Base-by-base conservation (phyloP, 2,888 invertebrate genomes). In the Odontocolon sp. region DNA sequence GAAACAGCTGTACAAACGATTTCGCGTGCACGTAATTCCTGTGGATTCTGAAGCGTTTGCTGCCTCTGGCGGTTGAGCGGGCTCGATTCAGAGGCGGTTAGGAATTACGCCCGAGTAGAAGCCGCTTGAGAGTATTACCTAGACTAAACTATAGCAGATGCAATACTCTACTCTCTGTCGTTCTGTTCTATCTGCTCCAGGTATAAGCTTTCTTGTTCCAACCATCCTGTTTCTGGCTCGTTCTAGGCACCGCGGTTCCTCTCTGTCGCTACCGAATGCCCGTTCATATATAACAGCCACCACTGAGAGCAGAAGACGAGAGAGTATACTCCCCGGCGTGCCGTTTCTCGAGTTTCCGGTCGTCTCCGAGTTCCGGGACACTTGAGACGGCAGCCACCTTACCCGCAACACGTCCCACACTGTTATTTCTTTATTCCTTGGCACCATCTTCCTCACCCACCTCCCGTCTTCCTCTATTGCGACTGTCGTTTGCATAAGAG, bases 321-420 rank as follows among this genome's bases (percentile, higher is more conserved):
- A 54, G 26, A 40, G 36, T 33, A 54, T 52, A 47, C 40, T 69
- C 64, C 72, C 69, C 61, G 47, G 68, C 72, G 72, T 72, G 54
- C 64, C 66, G 76, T 76, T 76, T 68, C 78, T 75, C 71, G 36
- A 64, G 67, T 76, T 78, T 78, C 78, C 76, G 72, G 59, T 69
- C 78, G 61, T 76, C 72, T 38, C 38, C 45, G 64, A 64, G 67
- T 64, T 59, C 36, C 54, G 38, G 52, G 68, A 78, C 40, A 71
- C 52, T 61, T 52, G 67, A 78, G 68, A 78, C 75, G 59, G 61
- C 67, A 70, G 69, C 21, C 66, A 50, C 40, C 63, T 56, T 57
- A 50, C 56, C 18, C 47, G 47, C 50, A 52, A 38, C 21, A 28
- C 28, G 18, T 11, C 47, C 11, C 14, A 36, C 21, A 26, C 54